A percentile compares a stretch with the other conserved stretches of the same genome.
Conservation (phyloP, 1,140 invertebrate genomes). For the Halyomorpha halys region DNA sequence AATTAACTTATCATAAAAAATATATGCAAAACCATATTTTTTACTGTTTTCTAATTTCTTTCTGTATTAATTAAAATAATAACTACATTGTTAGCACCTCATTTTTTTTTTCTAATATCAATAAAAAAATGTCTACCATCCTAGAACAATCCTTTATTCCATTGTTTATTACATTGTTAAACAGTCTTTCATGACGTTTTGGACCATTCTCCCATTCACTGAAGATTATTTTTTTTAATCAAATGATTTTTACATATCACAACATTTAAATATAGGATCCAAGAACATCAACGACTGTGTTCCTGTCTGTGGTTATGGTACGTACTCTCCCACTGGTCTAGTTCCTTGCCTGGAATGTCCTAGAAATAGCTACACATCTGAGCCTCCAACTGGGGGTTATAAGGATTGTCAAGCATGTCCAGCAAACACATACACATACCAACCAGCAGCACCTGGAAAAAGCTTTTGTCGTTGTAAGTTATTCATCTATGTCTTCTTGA, state of each 20-base stretch:
- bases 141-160: too few species aligned
- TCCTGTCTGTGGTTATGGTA: slow-evolving; percentile 91
- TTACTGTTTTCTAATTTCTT: too few species aligned
- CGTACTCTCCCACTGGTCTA: slow-evolving; percentile 86
- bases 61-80: too few species aligned
- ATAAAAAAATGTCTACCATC: too few species aligned
- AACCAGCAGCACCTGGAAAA: slow-evolving; percentile 73
- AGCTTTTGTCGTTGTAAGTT: slow-evolving; percentile 64
- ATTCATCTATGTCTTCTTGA: too few species aligned
- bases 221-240: too few species aligned
- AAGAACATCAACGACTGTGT: slow-evolving; percentile 73
- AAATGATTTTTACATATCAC: too few species aligned
- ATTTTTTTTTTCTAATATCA: too few species aligned
- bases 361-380: slow-evolving; percentile 77
- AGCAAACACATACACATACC: slow-evolving; percentile 80
- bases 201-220: too few species aligned
- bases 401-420: slow-evolving; percentile 91
- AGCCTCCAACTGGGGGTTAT: slow-evolving; percentile 80
- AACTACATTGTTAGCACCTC: too few species aligned
- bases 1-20: neutral
- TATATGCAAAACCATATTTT: neutral
- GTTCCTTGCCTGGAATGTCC: slow-evolving; percentile 93
- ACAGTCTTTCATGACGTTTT: too few species aligned
- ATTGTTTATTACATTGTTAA: too few species aligned
- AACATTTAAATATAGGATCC: slow-evolving; percentile 38